Percentiles rank a stretch among this genome's conserved stretches.
phyloP scores from a whole-genome alignment of 2,113 vertebrate species.

The Hemiscyllium ocellatum region DNA sequence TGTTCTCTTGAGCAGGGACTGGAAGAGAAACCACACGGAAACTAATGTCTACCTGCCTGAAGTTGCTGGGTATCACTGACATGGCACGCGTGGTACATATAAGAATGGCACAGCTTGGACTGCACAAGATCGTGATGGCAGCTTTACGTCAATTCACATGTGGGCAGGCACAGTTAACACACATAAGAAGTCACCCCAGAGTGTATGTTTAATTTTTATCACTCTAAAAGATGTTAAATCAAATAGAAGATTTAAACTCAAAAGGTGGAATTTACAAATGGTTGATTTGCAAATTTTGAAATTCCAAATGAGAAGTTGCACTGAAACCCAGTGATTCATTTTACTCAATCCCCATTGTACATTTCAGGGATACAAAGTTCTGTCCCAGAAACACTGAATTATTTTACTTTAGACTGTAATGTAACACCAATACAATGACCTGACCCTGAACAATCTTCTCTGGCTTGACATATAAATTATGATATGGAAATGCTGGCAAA shows the following conservation, averaged over 20 bases:
- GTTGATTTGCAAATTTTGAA: background rate
- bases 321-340: background rate
- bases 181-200: background rate
- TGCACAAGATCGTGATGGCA: no score
- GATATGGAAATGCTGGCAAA: background rate
- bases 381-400: background rate
- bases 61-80: background rate
- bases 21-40: background rate
- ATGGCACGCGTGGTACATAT: background rate
- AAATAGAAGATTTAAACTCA: background rate
- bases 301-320: background rate
- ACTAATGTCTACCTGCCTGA: background rate
- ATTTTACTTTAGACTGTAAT: background rate
- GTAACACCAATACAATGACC: background rate
- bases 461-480: background rate
- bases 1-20: background rate
- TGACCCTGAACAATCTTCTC: background rate
- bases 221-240: background rate
- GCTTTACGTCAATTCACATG: background rate
- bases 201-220: background rate
- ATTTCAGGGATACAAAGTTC: background rate
- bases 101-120: background rate
- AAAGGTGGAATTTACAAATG: background rate
- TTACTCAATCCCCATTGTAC: background rate
- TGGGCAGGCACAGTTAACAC: background rate